Evolutionary conservation across 2,888 invertebrate species (phyloP).

Genomic region (Lampropteryx suffumata): DNA sequence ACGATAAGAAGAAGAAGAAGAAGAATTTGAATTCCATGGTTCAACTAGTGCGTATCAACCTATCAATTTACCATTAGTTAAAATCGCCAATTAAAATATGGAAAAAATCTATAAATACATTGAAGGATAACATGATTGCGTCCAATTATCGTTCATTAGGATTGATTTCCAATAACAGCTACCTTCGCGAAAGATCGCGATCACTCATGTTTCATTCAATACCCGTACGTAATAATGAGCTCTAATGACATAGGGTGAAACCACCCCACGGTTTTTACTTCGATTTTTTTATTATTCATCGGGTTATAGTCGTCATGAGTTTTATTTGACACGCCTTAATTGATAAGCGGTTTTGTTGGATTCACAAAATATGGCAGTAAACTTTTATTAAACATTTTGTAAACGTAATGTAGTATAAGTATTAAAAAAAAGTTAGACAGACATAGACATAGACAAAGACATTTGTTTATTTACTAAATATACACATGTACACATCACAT

Average conservation of each 20-base stretch:
- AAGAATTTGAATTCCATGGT: neutral
- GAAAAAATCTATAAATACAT: constrained; percentile 19
- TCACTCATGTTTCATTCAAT: constrained; percentile 71
- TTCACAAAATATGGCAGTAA: constrained; percentile 14
- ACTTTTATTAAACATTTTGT: too few species aligned
- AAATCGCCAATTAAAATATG: constrained; percentile 4
- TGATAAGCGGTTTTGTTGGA: constrained; percentile 30
- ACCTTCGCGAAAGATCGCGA: constrained; percentile 58
- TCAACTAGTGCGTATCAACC: neutral
- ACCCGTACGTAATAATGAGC: constrained; percentile 59
- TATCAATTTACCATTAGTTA: constrained; percentile 5
- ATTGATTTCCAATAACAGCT: constrained; percentile 61
- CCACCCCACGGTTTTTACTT: constrained; percentile 33
- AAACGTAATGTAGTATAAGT: too few species aligned
- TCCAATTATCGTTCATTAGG: constrained; percentile 58
- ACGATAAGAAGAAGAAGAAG: too few species aligned
- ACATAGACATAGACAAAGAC: too few species aligned
- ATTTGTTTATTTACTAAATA: too few species aligned
- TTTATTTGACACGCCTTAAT: constrained; percentile 45
- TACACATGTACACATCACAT: too few species aligned
- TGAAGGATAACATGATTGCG: constrained; percentile 31
- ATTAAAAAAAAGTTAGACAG: too few species aligned
- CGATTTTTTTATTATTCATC: constrained; percentile 40
- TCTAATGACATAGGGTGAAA: constrained; percentile 49
- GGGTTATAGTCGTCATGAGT: constrained; percentile 41